A percentile compares a stretch with the other conserved stretches of the same genome.
Evolutionary conservation across 2,113 vertebrate species (phyloP).

Genomic region (Channa maculata): DNA sequence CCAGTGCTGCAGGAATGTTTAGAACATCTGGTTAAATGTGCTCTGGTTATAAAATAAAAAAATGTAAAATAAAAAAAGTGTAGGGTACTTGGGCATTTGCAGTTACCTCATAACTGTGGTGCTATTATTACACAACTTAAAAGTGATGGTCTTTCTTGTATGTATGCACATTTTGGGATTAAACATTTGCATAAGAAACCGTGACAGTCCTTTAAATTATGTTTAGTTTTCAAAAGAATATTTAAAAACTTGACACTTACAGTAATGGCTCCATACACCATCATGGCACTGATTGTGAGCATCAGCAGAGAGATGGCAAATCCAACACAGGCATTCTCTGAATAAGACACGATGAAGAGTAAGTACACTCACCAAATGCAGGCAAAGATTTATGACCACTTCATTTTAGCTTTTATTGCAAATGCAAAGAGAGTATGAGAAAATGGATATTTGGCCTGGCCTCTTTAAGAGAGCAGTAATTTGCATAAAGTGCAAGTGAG

Average conservation of each 20-base stretch:
- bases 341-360: slow-evolving; percentile 45
- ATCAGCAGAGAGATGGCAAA: slow-evolving; percentile 97
- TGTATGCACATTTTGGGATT: slow-evolving; percentile 10
- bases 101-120: slow-evolving; percentile 1
- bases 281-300: slow-evolving; percentile 99
- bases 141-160: background rate
- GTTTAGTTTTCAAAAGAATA: slow-evolving; percentile 2
- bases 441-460: background rate
- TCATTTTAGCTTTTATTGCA: background rate
- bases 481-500: slow-evolving; percentile 33
- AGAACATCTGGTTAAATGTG: background rate
- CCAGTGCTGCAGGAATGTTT: background rate
- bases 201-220: slow-evolving; percentile 3
- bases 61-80: background rate
- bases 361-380: background rate
- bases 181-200: slow-evolving; percentile 41
- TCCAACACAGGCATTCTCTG: slow-evolving; percentile 96
- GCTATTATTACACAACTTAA: slow-evolving; percentile 22
- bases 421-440: background rate
- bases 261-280: slow-evolving; percentile 97
- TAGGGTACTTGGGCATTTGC: background rate
- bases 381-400: background rate
- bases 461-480: slow-evolving; percentile 35
- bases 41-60: background rate
- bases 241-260: slow-evolving; percentile 83